Base-by-base conservation (phyloP, 2,113 vertebrate species). In the Acanthochromis polyacanthus region DNA sequence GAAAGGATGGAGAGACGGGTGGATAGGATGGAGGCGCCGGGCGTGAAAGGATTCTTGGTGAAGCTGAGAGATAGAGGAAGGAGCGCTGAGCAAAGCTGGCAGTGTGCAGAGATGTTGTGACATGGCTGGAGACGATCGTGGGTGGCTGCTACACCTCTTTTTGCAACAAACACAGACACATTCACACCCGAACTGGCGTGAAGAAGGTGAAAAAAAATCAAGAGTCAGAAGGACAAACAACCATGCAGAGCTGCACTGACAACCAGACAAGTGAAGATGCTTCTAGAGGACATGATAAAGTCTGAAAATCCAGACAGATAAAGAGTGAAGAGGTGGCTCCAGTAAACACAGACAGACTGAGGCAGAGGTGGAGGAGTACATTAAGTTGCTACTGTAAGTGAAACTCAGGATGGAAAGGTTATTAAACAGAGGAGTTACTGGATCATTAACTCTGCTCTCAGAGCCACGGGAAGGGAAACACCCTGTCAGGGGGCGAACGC, bases 361-460 rank as follows among this genome's bases (percentile, higher is more conserved):
- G 23, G 45, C 32, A 61, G 40, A 30, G 12, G 56, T 50, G 16
- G 70, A 52, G 78, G 56, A 86, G 68, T 51, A 22, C 52, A 62
- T 73, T 40, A 72, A 43, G 72, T 36, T 4, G 48, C 75, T 71
- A 61, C 75, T 76, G 15, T 63, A 52, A 83, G 83, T 75, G 65
- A 46, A 78, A 74, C 77, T 71, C 45, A 25, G 72, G 55, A 67
- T 72, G 71, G 51, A 75, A 46, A 79, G 63, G 80, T 77, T 85
- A 77, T 74, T 78, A 80, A 91, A 85, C 58, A 59, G 71, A 70
- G 63, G 67, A 78, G 46, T 68, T 60, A 60, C 63, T 38, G 77
- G 73, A 57, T 79, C 59, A 86, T 87, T 81, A 85, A 80, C 78
- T 80, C 50, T 65, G 67, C 70, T 75, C 25, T 75, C 51, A 30